Evolutionary conservation across 2,797 vertebrate species (phyloP), one percentile per base, ranked within the genome.

Genomic region (Sebastolobus altivelis): DNA sequence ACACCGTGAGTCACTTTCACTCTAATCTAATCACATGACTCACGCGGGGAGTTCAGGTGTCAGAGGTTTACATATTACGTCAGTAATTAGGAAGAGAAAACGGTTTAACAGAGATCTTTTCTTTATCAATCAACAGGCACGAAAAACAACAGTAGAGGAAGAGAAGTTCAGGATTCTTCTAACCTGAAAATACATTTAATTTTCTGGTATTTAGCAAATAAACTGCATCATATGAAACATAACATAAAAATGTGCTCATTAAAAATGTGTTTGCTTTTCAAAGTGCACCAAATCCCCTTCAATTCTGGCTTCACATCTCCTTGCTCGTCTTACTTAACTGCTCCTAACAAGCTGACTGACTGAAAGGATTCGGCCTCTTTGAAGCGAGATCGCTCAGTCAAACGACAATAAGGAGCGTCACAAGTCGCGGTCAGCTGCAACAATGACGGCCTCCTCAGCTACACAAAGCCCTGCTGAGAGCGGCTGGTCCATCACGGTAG

Each of bases 391-490:
- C 27, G 11, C 52, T 88, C 80, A 80, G 86, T 83, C 84, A 89
- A 83, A 91, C 33, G 38, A 90, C 89, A 89, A 87, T 81, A 75
- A 81, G 71, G 66, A 61, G 54, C n/a, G 82, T 85, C 86, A 81
- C 72, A 79, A 88, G 89, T 77, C 29, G n/a, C 14, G 38, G 70
- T 79, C 81, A 75, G 58, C 65, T 25, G 72, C 61, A 87, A 92
- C 88, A 84, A 83, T 86, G 77, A 85, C 35, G 9, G 54, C 69
- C 83, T 90, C 82, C 85, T 87, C 74, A 65, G 75, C 81, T 12
- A 76, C 87, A 92, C 91, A 91, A 93, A 89, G 86, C 82, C 81
- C 87, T 9, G 62, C 76, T 83, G 82, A 85, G 87, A 85, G 87
- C 43, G 77, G 76, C 82, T 29, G 75, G 79, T 65, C 87, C 87